These are phyloP conservation scores for Scrobipalpa atriplicella DNA, from an alignment of 2,888 invertebrate species.

Conservation along the genomic window DNA sequence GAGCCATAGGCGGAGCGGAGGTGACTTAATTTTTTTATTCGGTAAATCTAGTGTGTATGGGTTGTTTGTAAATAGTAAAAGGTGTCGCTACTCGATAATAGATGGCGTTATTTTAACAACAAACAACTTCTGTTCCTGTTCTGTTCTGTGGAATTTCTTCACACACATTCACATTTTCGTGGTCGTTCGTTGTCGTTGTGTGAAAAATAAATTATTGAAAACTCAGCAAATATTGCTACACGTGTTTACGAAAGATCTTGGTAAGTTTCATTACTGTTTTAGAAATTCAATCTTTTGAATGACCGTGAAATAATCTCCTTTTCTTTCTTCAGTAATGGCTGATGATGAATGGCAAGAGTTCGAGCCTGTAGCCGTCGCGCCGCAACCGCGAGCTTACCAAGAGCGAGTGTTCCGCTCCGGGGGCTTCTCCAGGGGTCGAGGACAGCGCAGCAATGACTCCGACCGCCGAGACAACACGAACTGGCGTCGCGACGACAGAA, in stretches of 20 bases:
- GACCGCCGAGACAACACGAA: conserved; percentile 7
- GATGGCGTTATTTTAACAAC: neutral
- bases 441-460: neutral
- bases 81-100: neutral
- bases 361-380: conserved; percentile 12
- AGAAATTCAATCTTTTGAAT: neutral
- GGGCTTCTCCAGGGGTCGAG: conserved; percentile 33
- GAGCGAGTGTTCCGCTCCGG: conserved; percentile 25
- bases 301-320: neutral
- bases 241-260: neutral
- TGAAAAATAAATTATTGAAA: too few relatives aligned
- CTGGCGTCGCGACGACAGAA: conserved; percentile 8
- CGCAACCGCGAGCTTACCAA: conserved; percentile 15
- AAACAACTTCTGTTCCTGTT: neutral
- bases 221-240: too few relatives aligned
- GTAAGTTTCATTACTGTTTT: neutral
- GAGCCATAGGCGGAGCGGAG: neutral
- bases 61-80: neutral
- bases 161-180: too few relatives aligned
- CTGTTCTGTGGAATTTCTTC: too few relatives aligned
- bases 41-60: neutral
- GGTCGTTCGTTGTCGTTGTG: too few relatives aligned
- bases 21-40: neutral
- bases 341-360: conserved; percentile 30
- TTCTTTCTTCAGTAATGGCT: conserved; percentile 22